Base-by-base conservation (phyloP, 1,140 invertebrate genomes). In the Hermetia illucens region DNA sequence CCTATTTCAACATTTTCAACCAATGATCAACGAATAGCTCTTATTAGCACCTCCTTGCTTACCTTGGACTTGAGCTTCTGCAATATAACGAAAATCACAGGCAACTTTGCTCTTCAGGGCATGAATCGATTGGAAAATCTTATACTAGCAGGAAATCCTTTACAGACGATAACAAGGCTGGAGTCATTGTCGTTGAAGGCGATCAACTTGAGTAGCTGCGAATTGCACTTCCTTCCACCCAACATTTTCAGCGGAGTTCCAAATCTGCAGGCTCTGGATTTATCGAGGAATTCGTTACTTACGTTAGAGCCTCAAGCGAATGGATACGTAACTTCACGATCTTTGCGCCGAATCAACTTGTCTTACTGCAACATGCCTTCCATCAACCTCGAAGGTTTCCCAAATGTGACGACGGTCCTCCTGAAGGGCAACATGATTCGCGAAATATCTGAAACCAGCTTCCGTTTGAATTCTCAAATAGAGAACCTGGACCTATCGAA, bases 331-430 rank as follows among this genome's bases (percentile, higher is more conserved):
- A 63, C 65, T 39, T 68, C 68, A 10, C 51, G 57, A 19, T 70
- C 70, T 15, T 44, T 80, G 10, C 65, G 61, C 29, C 62, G 55
- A 33, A 47, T 81, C 24, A 76, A 80, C 45, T 62, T 74, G 4
- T 74, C 75, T 2, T 66, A 65, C 33, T 79, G 77, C 47, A 77
- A 73, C 47, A 53, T 79, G 24, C 68, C 77, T 42, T 55, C 62
- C 33, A 65, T 75, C 3, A 73, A 70, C 41, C 45, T 74, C 2
- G 63, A 66, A 32, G 70, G 70, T n/a, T 61, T 80, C 34, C 72
- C 73, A 10, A 65, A 64, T 45, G 47, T 81, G 5, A 63, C 58
- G 16, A 63, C 64, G 35, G 65, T 68, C 9, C 58, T 69, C 25
- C 49, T 81, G 16, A 68, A 69, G 10, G 65, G 68, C 3, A 82